Percentiles rank a stretch among this genome's conserved stretches.
phyloP scores from a whole-genome alignment of 2,888 invertebrate genomes.

The Mycalesis mineus region DNA sequence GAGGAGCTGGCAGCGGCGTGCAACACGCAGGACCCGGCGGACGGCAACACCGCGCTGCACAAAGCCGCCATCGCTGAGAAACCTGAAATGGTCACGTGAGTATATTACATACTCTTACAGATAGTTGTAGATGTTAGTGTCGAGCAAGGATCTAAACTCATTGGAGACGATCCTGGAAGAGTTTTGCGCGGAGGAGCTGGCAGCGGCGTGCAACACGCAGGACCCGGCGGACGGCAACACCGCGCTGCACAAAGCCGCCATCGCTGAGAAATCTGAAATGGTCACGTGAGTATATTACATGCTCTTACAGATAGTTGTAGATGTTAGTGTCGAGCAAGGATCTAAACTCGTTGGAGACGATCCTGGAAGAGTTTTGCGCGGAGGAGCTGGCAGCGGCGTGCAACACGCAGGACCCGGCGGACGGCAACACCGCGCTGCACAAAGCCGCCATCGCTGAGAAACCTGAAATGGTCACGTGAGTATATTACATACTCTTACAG shows the following conservation, averaged over 20 bases:
- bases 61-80: slow-evolving; percentile 82
- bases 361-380: slow-evolving; percentile 57
- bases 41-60: slow-evolving; percentile 85
- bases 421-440: slow-evolving; percentile 85
- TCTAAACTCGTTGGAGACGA: slow-evolving; percentile 46
- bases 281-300: slow-evolving; percentile 80
- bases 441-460: slow-evolving; percentile 82
- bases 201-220: slow-evolving; percentile 62
- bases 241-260: slow-evolving; percentile 84
- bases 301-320: slow-evolving; percentile 73
- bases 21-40: slow-evolving; percentile 64
- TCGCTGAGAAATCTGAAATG: slow-evolving; percentile 79
- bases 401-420: slow-evolving; percentile 64
- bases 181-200: slow-evolving; percentile 52
- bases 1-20: slow-evolving; percentile 55
- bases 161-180: slow-evolving; percentile 58
- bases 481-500: no score
- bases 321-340: slow-evolving; percentile 50
- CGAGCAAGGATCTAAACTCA: slow-evolving; percentile 40
- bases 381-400: slow-evolving; percentile 56
- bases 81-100: slow-evolving; percentile 80
- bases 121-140: slow-evolving; percentile 65
- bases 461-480: slow-evolving; percentile 80
- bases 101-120: no score
- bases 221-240: slow-evolving; percentile 80